phyloP scores from a whole-genome alignment of 2,888 invertebrate genomes.

The Julus scandinavius region DNA sequence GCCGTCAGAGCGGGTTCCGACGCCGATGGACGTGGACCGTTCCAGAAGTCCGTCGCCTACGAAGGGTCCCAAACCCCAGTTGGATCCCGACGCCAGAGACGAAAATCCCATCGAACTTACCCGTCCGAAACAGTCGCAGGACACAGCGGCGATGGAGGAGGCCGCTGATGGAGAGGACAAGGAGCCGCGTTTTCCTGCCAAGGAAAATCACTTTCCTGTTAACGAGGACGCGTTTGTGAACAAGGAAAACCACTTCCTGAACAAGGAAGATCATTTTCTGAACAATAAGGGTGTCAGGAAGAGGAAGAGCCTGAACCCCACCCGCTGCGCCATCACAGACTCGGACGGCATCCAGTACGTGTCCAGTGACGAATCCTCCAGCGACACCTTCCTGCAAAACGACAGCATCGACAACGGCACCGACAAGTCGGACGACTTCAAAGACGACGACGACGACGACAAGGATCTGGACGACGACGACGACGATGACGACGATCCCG shows the following conservation, averaged over 20 bases:
- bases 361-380: constrained; percentile 72
- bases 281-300: constrained; percentile 77
- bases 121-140: neutral
- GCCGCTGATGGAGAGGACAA: constrained; percentile 33
- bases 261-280: constrained; percentile 52
- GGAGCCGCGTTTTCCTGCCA: constrained; percentile 23
- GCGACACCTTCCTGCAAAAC: constrained; percentile 69
- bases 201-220: neutral
- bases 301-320: constrained; percentile 89
- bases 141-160: neutral
- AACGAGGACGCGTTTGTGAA: constrained; percentile 19
- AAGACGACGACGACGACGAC: constrained; percentile 61
- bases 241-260: neutral
- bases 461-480: constrained; percentile 56
- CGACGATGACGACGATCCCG: constrained; percentile 60
- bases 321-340: constrained; percentile 73
- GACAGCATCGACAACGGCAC: constrained; percentile 63
- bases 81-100: neutral
- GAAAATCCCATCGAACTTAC: constrained; percentile 10
- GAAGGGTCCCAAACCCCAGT: neutral
- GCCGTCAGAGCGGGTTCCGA: neutral
- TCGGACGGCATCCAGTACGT: constrained; percentile 67
- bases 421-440: constrained; percentile 60
- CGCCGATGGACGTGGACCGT: constrained; percentile 16
- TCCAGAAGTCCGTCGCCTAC: constrained; percentile 46